Evolutionary conservation across 2,113 vertebrate genomes (phyloP).

Genomic region (Pomatostomus ruficeps): DNA sequence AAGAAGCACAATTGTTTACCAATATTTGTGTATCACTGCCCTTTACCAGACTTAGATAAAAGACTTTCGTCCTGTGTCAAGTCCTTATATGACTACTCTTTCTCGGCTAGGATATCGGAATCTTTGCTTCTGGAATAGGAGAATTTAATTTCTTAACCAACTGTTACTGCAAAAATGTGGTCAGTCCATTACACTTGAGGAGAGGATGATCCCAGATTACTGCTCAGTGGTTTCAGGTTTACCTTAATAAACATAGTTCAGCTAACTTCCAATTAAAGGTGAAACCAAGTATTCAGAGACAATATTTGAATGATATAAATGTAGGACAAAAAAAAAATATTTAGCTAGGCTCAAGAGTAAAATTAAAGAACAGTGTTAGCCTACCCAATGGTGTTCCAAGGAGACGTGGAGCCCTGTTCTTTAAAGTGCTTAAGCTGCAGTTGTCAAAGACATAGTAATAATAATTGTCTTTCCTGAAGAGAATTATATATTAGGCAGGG

Average conservation of each 20-base stretch:
- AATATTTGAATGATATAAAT: not conserved
- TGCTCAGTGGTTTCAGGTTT: not conserved
- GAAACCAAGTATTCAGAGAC: not conserved
- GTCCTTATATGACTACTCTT: not conserved
- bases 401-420: not conserved
- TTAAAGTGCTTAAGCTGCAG: not conserved
- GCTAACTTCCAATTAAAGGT: not conserved
- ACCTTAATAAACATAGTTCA: not conserved
- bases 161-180: not conserved
- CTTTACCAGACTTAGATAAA: not conserved
- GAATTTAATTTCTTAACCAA: not conserved
- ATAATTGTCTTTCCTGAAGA: not conserved
- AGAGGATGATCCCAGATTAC: not conserved
- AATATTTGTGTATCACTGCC: not conserved
- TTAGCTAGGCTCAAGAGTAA: not conserved
- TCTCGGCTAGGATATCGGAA: not conserved
- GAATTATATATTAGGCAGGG: not conserved
- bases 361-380: not conserved
- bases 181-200: not conserved
- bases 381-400: not conserved
- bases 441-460: not conserved
- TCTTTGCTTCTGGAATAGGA: not conserved
- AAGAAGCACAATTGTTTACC: not conserved
- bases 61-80: not conserved
- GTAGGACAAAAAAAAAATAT: not conserved